A percentile compares a stretch with the other conserved stretches of the same genome.
These are phyloP conservation scores for Monopis laevigella DNA, from an alignment of 2,888 invertebrate species.

Conservation along the genomic window DNA sequence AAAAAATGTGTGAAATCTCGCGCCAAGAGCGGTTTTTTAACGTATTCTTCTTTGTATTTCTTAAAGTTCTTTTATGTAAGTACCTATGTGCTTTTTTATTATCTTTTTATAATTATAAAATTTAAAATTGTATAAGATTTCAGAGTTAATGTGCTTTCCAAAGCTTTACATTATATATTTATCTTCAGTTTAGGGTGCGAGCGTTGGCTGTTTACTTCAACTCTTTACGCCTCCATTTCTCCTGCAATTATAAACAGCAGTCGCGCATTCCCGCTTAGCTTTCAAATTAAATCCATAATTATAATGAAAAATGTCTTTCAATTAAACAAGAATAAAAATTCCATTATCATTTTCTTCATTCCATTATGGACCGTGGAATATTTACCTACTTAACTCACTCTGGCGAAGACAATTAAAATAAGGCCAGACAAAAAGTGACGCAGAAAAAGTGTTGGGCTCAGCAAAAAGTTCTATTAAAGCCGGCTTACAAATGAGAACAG, in stretches of 20 bases:
- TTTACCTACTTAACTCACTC: conserved; percentile 13
- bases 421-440: conserved; percentile 42
- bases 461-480: conserved; percentile 53
- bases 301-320: conserved; percentile 11
- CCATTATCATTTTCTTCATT: conserved; percentile 8
- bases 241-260: conserved; percentile 10
- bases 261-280: conserved; percentile 2
- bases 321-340: conserved; percentile 11
- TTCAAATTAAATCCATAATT: conserved; percentile 11
- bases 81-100: too few species aligned
- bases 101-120: too few species aligned
- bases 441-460: conserved; percentile 46
- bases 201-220: too few species aligned
- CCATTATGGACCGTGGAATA: conserved; percentile 9
- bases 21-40: too few species aligned
- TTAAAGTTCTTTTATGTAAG: too few species aligned
- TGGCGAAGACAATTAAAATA: conserved; percentile 48
- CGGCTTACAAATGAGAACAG: conserved; percentile 53
- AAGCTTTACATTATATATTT: too few species aligned
- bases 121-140: too few species aligned
- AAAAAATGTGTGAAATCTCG: too few species aligned
- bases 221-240: background rate
- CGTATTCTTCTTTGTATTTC: too few species aligned
- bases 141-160: too few species aligned
- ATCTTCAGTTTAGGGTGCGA: too few species aligned